Percentiles rank a stretch among this genome's conserved stretches.
These are phyloP conservation scores for Drosophila cyrtoloma DNA, from an alignment of 2,888 invertebrate genomes.

Conservation along the genomic window DNA sequence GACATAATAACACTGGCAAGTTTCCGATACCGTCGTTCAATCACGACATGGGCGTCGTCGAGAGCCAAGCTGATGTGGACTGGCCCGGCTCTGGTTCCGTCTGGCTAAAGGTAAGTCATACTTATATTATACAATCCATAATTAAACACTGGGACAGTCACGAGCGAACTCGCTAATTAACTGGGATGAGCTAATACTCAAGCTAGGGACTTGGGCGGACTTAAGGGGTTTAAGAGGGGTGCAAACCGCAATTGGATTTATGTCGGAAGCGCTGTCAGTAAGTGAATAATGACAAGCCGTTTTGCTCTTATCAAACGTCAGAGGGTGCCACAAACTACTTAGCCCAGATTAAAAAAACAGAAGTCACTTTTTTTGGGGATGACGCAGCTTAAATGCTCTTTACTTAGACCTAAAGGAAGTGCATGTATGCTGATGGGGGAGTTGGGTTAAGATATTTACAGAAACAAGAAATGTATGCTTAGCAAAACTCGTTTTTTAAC, in stretches of 20 bases:
- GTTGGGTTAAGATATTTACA: background rate
- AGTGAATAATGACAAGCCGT: constrained; percentile 65
- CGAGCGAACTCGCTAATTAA: constrained; percentile 50
- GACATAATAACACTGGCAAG: constrained; percentile 83
- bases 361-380: background rate
- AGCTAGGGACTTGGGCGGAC: constrained; percentile 11
- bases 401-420: background rate
- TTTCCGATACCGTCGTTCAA: constrained; percentile 87
- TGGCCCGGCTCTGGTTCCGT: constrained; percentile 88
- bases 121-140: constrained; percentile 10
- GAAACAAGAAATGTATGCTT: background rate
- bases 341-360: constrained; percentile 54
- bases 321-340: constrained; percentile 55
- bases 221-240: constrained; percentile 3
- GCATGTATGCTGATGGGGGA: background rate
- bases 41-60: constrained; percentile 88
- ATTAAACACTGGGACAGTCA: constrained; percentile 37
- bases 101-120: constrained; percentile 87
- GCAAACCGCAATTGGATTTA: constrained; percentile 46
- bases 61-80: constrained; percentile 86
- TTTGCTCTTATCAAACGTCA: constrained; percentile 5
- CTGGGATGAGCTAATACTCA: constrained; percentile 50
- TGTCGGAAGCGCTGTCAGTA: constrained; percentile 22
- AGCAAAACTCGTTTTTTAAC: background rate
- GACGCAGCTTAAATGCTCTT: background rate